Conservation (phyloP, 2,113 vertebrate species). For the Rattus rattus region DNA sequence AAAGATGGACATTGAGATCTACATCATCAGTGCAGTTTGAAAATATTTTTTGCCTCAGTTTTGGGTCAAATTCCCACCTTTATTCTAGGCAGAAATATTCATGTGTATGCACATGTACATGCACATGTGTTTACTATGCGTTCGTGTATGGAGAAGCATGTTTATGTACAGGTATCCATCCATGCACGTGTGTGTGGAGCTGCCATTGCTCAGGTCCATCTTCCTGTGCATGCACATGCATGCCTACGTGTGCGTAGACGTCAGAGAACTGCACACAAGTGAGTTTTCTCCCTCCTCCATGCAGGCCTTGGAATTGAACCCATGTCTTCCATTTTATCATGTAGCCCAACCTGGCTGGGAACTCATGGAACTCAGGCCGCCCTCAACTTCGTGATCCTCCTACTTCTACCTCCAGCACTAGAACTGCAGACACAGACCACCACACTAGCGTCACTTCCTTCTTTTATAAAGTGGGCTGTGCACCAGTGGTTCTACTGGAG, state of each 20-base stretch:
- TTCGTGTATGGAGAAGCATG: too few species aligned
- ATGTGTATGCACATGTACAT: neutral
- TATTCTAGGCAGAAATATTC: neutral
- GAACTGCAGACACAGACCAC: neutral
- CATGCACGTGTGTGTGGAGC: neutral
- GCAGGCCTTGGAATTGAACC: neutral
- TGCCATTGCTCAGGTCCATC: neutral
- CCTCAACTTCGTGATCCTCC: neutral
- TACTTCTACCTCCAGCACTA: neutral
- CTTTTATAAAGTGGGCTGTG: neutral
- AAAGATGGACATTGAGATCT: neutral
- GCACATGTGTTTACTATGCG: neutral
- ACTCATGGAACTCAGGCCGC: neutral
- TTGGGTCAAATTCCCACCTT: neutral
- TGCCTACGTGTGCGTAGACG: neutral
- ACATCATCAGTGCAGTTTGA: neutral
- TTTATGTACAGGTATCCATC: neutral
- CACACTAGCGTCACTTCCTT: neutral
- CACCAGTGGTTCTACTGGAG: neutral
- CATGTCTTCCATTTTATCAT: neutral
- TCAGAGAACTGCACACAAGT: neutral
- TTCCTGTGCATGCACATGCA: neutral
- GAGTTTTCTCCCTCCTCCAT: neutral
- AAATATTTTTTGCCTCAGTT: neutral
- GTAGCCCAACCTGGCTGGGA: neutral